Percentiles rank a stretch among this genome's conserved stretches.
phyloP scores from a whole-genome alignment of 2,888 invertebrate genomes.

The Cryptops parisi region DNA sequence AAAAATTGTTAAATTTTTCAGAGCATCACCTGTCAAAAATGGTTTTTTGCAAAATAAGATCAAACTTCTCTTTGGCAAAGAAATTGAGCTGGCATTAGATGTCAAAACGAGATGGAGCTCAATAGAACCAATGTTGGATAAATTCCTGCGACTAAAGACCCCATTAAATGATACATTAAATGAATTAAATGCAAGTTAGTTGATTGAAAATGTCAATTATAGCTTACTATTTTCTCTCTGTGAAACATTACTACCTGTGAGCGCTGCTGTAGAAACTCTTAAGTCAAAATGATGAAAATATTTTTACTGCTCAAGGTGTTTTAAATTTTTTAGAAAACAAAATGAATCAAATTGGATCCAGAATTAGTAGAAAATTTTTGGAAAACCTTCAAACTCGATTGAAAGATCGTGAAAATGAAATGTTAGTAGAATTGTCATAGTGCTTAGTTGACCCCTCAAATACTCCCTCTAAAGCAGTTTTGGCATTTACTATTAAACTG shows the following conservation, averaged over 20 bases:
- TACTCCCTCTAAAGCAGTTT: neutral
- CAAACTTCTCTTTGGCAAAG: neutral
- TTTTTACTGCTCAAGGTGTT: neutral
- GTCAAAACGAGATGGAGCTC: neutral
- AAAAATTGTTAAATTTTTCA: neutral
- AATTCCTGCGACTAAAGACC: neutral
- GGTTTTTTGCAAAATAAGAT: neutral
- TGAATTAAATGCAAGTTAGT: neutral
- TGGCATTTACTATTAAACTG: neutral
- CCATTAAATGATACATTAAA: neutral
- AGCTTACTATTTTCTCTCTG: neutral
- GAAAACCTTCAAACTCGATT: neutral
- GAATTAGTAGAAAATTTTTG: neutral
- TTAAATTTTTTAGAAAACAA: neutral
- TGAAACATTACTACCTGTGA: neutral
- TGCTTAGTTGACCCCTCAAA: neutral
- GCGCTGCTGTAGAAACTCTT: neutral
- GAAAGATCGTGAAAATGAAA: neutral
- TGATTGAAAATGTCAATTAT: neutral
- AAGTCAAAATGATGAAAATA: neutral
- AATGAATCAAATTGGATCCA: neutral
- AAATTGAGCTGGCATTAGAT: neutral
- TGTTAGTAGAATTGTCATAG: neutral
- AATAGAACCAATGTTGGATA: neutral
- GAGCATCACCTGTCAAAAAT: neutral